Evolutionary conservation across 2,113 vertebrate species (phyloP).

Genomic region (Osmerus mordax): DNA sequence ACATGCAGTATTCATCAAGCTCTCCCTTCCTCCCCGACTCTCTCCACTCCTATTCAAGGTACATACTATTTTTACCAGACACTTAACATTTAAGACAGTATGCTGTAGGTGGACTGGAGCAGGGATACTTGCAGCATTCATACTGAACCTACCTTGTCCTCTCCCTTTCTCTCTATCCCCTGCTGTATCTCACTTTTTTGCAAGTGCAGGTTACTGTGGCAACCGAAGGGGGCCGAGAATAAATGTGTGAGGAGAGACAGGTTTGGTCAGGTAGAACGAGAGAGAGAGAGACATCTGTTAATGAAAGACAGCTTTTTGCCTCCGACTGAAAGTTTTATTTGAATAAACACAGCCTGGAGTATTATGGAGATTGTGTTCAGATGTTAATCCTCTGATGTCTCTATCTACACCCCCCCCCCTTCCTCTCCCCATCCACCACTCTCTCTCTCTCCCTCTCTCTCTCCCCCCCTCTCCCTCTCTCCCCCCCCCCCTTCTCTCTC

Average conservation of each 20-base stretch:
- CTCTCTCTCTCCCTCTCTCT: neutral
- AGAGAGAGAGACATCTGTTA: conserved; percentile 24
- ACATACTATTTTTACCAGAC: conserved; percentile 16
- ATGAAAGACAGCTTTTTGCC: conserved; percentile 28
- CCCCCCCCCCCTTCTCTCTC: neutral
- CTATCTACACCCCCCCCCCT: no score
- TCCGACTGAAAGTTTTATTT: conserved; percentile 27
- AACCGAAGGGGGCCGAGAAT: conserved; percentile 1
- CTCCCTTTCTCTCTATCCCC: neutral
- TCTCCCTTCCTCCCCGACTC: neutral
- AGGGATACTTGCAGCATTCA: neutral
- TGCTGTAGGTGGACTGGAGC: neutral
- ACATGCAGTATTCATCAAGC: conserved; percentile 10
- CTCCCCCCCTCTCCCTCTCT: no score
- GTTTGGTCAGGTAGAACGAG: neutral
- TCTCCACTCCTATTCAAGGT: conserved; percentile 4
- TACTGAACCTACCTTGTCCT: neutral
- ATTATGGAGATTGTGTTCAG: neutral
- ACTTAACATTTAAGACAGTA: conserved; percentile 25
- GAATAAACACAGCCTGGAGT: conserved; percentile 26
- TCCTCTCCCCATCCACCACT: no score
- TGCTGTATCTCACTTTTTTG: no score
- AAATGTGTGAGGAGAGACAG: neutral
- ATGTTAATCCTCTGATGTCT: conserved; percentile 11
- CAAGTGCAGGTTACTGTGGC: conserved; percentile 30